These are phyloP conservation scores for Triplophysa siluroides DNA, from an alignment of 2,113 vertebrate genomes.

Conservation along the genomic window DNA sequence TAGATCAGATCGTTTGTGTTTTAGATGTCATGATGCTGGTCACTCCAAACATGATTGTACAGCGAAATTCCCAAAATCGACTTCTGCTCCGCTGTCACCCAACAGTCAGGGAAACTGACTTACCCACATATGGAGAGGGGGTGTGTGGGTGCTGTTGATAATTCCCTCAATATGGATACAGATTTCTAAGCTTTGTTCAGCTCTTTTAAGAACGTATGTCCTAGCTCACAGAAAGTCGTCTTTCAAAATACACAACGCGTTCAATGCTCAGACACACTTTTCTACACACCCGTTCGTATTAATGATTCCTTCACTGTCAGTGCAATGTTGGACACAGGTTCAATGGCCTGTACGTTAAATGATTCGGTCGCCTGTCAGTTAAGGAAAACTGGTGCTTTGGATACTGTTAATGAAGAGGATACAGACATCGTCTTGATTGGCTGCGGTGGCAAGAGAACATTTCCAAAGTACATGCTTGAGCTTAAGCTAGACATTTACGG, in stretches of 20 bases:
- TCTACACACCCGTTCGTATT: constrained; percentile 47
- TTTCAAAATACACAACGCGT: constrained; percentile 39
- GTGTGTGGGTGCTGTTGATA: background rate
- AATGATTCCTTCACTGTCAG: constrained; percentile 19
- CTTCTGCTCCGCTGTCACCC: background rate
- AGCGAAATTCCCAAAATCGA: background rate
- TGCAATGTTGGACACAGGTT: constrained; percentile 43
- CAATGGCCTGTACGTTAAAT: constrained; percentile 48
- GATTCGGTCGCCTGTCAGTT: constrained; percentile 26
- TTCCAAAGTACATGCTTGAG: constrained; percentile 28
- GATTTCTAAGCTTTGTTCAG: constrained; percentile 26
- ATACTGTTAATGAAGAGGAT: constrained; percentile 7
- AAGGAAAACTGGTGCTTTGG: constrained; percentile 8
- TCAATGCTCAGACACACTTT: constrained; percentile 32
- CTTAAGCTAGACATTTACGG: constrained; percentile 42
- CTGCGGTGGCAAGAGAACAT: constrained; percentile 19
- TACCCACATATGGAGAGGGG: constrained; percentile 14
- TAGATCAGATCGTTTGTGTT: background rate
- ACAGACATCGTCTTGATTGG: constrained; percentile 37
- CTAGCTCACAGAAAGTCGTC: constrained; percentile 6
- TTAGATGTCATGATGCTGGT: constrained; percentile 5
- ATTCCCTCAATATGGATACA: constrained; percentile 23
- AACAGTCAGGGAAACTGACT: constrained; percentile 38
- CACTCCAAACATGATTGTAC: constrained; percentile 11
- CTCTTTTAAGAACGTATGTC: background rate